Percentiles rank a stretch among this genome's conserved stretches.
Conservation (phyloP, 2,888 invertebrate genomes). For the Leptinotarsa rubiginosa region DNA sequence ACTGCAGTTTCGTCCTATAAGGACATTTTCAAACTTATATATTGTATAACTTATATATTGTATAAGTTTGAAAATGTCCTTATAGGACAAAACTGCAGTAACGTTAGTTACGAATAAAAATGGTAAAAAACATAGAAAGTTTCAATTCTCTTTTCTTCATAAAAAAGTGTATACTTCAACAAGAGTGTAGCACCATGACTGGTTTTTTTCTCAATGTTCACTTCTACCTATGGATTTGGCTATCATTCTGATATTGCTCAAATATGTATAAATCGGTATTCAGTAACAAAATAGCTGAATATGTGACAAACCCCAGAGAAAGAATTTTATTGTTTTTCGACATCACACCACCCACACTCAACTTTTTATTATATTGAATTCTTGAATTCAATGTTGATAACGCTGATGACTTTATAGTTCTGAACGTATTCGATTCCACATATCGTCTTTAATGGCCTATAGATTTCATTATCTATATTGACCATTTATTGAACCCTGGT, state of each 20-base stretch:
- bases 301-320: neutral
- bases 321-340: neutral
- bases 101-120: no score
- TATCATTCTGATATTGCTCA: neutral
- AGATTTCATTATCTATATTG: conserved; percentile 3
- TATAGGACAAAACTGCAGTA: no score
- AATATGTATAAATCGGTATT: neutral
- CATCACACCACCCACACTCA: conserved; percentile 8
- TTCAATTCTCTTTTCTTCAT: no score
- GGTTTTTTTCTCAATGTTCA: neutral
- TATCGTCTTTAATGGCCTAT: conserved; percentile 11
- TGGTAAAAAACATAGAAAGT: no score
- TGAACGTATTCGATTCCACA: neutral
- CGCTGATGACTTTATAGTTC: conserved; percentile 5
- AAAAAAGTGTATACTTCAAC: no score
- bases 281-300: neutral
- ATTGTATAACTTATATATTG: no score
- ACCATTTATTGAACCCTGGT: neutral
- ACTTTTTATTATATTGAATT: conserved; percentile 11
- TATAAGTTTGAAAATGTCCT: no score
- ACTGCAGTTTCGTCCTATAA: no score
- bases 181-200: no score
- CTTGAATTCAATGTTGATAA: conserved; percentile 2
- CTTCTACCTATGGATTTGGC: neutral
- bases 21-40: no score